Conservation (phyloP, 2,888 invertebrate genomes). For the Onthophagus sagittarius region DNA sequence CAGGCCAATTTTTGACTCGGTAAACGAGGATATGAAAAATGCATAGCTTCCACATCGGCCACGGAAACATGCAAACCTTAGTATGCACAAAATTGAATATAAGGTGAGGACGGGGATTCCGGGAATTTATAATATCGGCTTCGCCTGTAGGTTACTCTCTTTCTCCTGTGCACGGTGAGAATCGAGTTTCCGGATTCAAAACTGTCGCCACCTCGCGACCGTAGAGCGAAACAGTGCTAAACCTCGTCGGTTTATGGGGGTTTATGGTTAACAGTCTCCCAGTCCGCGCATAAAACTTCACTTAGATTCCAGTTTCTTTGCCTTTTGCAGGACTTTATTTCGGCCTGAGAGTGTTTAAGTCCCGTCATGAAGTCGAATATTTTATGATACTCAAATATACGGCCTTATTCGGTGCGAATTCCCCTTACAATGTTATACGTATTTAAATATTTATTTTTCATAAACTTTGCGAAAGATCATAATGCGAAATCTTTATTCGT, state of each 20-base stretch:
- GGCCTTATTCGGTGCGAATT: neutral
- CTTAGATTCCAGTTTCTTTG: neutral
- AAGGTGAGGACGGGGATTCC: neutral
- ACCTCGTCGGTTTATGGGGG: neutral
- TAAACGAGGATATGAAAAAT: neutral
- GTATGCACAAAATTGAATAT: neutral
- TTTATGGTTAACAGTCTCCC: neutral
- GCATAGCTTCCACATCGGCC: neutral
- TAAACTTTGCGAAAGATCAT: neutral
- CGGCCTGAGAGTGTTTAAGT: neutral
- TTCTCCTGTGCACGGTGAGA: neutral
- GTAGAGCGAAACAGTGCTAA: neutral
- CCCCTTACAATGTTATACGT: neutral
- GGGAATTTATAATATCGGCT: neutral
- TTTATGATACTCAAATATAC: neutral
- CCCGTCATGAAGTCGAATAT: neutral
- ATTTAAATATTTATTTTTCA: neutral
- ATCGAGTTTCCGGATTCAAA: neutral
- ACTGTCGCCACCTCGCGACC: neutral
- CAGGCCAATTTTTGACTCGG: neutral
- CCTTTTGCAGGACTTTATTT: neutral
- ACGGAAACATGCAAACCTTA: neutral
- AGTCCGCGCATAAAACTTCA: neutral
- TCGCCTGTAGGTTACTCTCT: neutral
- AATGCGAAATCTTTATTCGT: neutral